Evolutionary conservation across 2,888 invertebrate genomes (phyloP), one percentile per base, ranked within the genome.

Genomic region (Lepidocyrtinus sp.): DNA sequence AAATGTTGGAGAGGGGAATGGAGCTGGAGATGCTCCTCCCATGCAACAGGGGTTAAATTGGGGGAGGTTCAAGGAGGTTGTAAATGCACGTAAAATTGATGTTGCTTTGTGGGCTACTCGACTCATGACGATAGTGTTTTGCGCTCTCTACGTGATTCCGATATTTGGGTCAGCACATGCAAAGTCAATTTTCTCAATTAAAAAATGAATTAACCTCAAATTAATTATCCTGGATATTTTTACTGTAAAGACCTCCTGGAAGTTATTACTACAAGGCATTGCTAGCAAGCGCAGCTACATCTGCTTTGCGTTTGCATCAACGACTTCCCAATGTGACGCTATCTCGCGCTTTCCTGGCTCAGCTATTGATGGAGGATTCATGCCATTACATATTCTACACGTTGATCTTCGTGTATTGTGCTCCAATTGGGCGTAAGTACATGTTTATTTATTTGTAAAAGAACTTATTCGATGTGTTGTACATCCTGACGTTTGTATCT

Each of bases 381-480:
- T 97, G 96, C 83, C 99, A 99, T 89, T 99, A 99, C 88, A 91
- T 99, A 85, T 93, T 99, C 90, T 99, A 95, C 90, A 96, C 97
- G 63, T 90, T 98, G 86, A 96, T 99, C 88, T 99, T 99, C 89
- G 92, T 98, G 87, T 96, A 95, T 89, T 94, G 94, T 45, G 91
- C 94, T 76, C 97, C 99, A 25, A 93, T 96, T 71, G 93, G 97
- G 85, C 91, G 96, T 96, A 95, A 84, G 78, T 74, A 55, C n/a
- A 55, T 36, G 12, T 24, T 5, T 15, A 46, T 21, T 19, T 3
- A n/a, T 15, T 17, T 19, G 17, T 45, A 15, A 12, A 12, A 63
- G 26, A 19, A 45, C 46, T 45, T 45, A 12, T 12, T 59, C 19
- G 17, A 22, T 27, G 9, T 27, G 36, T 55, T 67, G 7, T 67